Evolutionary conservation across 2,113 vertebrate genomes (phyloP), one percentile per base, ranked within the genome.

Genomic region (Ornithorhynchus anatinus): DNA sequence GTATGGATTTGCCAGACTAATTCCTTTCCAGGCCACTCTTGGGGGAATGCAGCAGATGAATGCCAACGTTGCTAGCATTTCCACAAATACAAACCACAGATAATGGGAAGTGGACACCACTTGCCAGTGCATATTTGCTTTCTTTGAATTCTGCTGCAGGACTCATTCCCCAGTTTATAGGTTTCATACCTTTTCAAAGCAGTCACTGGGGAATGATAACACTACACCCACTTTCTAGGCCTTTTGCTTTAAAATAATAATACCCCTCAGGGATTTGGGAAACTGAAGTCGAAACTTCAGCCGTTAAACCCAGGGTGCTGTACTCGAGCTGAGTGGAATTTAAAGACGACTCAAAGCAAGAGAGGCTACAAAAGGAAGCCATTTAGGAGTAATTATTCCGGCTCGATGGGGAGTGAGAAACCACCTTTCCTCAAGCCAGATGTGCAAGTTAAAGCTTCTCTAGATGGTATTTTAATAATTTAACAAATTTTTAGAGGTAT

Each of bases 121-220:
- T 73, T n/a, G 50, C 33, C 77, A 64, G 79, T 75, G 72, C 78
- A 85, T 43, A 70, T 61, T 70, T 67, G 53, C 65, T 75, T 72
- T 60, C 48, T 75, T 48, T 58, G 3, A 60, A 64, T 75, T 67
- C 73, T 67, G 72, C 64, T 68, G 52, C 73, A 39, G 67, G 10
- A 0, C 51, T 72, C 66, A 60, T 66, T 32, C 59, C 70, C 80
- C 59, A 69, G 60, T 69, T 67, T 80, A 66, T 54, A 63, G 67
- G 47, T 25, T 47, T 60, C 63, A 63, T 40, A 43, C 69, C 75
- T 79, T 50, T 60, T 77, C 78, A 59, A 69, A 69, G 69, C 64
- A 70, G 47, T 5, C 23, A 2, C 8, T 29, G 14, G 29, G 19
- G 73, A 81, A 77, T 63, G 66, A 63, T 53, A 66, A 48, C 32